Evolutionary conservation across 2,113 vertebrate species (phyloP), one percentile per base, ranked within the genome.

Genomic region (Odobenus rosmarus): DNA sequence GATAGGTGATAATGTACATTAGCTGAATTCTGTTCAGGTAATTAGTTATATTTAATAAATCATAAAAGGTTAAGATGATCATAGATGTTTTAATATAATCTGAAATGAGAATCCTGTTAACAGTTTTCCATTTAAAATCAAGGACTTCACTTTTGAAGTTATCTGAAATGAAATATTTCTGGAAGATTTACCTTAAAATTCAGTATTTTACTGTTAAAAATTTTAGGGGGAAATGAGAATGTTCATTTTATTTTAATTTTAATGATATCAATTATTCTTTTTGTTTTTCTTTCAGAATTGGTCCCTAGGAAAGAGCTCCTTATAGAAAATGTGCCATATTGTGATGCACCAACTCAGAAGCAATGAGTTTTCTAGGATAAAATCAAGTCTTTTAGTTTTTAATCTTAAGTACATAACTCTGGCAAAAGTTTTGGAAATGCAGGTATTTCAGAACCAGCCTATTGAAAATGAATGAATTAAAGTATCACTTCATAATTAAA

Each of bases 271-370:
- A 97, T 49, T 81, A 26, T 71, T 87, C 8, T 96, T 88, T 93
- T 53, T 96, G 33, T 90, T 97, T 97, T 93, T 96, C 79, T 97
- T 97, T 90, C 88, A 98, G 97, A 98, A 90, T 83, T 98, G 96
- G 39, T 98, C 11, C 96, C 98, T 76, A 97, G 98, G 92, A 97
- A 97, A 95, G 98, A 98, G 39, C 97, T 98, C 88, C 97, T 98
- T 88, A 2, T 92, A 90, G 97, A 98, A 92, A 98, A 97, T 74
- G 92, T 96, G 76, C 98, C 97, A 0, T 98, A 96, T 64, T 97
- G 96, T 90, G 97, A 98, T 82, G 2, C 74, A 4, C 98, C 98
- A 88, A 84, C 87, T 84, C 97, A 90, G 88, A 98, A 98, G 85
- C 93, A 87, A 15, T 98, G 92, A 98, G 53, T 89, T 91, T 80